Base-by-base conservation (phyloP, 2,888 invertebrate species). In the Eristalis tenax region DNA sequence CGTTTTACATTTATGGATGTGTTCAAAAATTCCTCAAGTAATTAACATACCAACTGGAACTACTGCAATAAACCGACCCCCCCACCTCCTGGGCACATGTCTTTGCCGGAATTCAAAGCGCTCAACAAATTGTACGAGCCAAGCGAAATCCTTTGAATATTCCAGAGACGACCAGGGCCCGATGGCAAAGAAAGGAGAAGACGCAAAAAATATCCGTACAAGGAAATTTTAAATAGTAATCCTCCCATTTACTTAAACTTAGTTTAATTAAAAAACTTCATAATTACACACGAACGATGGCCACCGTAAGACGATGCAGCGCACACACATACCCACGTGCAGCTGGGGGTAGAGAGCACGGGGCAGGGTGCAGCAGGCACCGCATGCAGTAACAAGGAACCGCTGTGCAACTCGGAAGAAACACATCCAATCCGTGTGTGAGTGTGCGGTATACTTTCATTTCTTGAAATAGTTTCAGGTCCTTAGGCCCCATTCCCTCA, bases 181-280 rank as follows among this genome's bases (percentile, higher is more conserved):
- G 28, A 28, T 28, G 28, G 28, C 28, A 28, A 28, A 28, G 28
- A 28, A 32, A 74, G 40, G 57, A 57, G 28, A 40, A 22, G 4
- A 23, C 22, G 61, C 28, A 32, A 64, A 43, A 32, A 64, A 65
- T 26, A 64, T 15, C 32, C 57, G 56, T 43, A 74, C 35, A 68
- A 76, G 70, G 32, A 76, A 68, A 79, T 79, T 76, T 87, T 80
- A 83, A 87, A 80, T 83, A n/a, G n/a, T n/a, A 83, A 76, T 87
- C 73, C 80, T 23, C 70, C 71, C 79, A 76, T 87, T 87, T 83
- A 76, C 76, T 87, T 87, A 76, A 86, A 75, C 77, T 87, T 73
- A 75, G 43, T 87, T 87, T 87, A 87, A 87, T 87, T 87, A 87
- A 87, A 87, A 87, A 87, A 87, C 79, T 87, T 87, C 83, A 83